Conservation (phyloP, 2,888 invertebrate genomes). For the Lasioglossum vierecki region DNA sequence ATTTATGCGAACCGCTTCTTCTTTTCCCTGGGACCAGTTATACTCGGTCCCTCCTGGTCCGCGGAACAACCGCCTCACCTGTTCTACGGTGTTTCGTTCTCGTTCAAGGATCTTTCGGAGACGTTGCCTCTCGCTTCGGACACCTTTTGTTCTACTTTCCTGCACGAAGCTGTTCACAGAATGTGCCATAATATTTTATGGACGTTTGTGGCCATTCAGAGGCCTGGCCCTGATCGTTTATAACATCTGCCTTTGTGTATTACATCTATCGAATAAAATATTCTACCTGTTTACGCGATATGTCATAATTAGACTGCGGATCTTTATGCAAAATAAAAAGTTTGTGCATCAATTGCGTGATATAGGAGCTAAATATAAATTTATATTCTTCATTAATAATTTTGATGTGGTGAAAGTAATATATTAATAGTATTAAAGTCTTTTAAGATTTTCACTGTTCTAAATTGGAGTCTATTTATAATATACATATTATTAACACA, state of each 20-base stretch:
- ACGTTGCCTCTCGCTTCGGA: not conserved
- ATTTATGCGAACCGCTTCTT: slow-evolving; percentile 70
- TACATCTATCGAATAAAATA: not conserved
- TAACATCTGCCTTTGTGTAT: not conserved
- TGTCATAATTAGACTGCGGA: not conserved
- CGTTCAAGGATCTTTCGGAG: not conserved
- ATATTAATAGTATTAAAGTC: too few relatives aligned
- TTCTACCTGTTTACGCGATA: not conserved
- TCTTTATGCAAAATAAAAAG: too few relatives aligned
- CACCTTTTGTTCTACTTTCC: slow-evolving; percentile 5
- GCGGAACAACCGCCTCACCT: slow-evolving; percentile 43
- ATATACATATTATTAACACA: too few relatives aligned
- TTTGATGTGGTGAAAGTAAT: too few relatives aligned
- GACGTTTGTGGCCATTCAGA: not conserved
- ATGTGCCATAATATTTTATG: not conserved
- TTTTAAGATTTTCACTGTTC: too few relatives aligned
- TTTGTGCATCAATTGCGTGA: too few relatives aligned
- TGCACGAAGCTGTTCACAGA: not conserved
- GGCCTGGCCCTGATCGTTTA: not conserved
- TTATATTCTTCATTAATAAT: too few relatives aligned
- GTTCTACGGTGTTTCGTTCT: slow-evolving; percentile 25
- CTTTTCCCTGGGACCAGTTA: slow-evolving; percentile 54
- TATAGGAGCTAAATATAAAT: too few relatives aligned
- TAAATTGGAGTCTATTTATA: too few relatives aligned
- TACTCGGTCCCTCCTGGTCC: slow-evolving; percentile 19